phyloP scores from a whole-genome alignment of 2,797 vertebrate species.

The Anolis apletophallus region DNA sequence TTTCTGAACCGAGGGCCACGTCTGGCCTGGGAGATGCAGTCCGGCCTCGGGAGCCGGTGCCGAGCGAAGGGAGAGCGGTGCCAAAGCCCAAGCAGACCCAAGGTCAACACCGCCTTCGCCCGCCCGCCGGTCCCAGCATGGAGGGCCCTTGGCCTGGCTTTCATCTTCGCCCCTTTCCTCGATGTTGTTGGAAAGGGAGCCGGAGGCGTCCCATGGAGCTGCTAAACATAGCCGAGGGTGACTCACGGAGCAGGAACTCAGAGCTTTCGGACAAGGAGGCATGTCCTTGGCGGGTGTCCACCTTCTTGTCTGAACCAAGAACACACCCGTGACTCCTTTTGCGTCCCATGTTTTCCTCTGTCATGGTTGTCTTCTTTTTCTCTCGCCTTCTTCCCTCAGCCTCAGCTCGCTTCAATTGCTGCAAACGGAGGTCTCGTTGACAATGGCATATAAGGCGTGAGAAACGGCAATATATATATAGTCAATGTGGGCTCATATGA shows the following conservation, averaged over 20 bases:
- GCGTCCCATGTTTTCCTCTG: no score
- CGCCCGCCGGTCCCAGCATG: background rate
- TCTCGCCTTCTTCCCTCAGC: no score
- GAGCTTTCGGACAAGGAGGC: background rate
- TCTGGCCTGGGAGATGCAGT: background rate
- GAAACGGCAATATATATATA: no score
- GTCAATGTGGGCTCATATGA: no score
- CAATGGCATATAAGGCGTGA: no score
- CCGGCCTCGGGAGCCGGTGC: constrained; percentile 6
- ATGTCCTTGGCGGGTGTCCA: background rate
- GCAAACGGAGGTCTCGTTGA: no score
- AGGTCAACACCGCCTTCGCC: background rate
- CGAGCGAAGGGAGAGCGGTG: background rate
- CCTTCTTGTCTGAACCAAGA: background rate
- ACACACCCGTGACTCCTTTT: no score
- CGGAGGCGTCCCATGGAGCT: constrained; percentile 44
- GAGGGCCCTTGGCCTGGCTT: constrained; percentile 31
- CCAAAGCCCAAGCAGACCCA: constrained; percentile 13
- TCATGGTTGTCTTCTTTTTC: no score
- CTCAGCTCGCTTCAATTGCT: no score
- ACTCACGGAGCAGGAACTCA: constrained; percentile 49
- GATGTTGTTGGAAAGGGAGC: constrained; percentile 49
- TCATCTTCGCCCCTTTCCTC: background rate
- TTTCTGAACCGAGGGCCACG: background rate
- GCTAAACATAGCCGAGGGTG: constrained; percentile 65